Percentiles rank a stretch among this genome's conserved stretches.
Evolutionary conservation across 2,888 invertebrate genomes (phyloP).

Genomic region (Epirrhoe tristata): DNA sequence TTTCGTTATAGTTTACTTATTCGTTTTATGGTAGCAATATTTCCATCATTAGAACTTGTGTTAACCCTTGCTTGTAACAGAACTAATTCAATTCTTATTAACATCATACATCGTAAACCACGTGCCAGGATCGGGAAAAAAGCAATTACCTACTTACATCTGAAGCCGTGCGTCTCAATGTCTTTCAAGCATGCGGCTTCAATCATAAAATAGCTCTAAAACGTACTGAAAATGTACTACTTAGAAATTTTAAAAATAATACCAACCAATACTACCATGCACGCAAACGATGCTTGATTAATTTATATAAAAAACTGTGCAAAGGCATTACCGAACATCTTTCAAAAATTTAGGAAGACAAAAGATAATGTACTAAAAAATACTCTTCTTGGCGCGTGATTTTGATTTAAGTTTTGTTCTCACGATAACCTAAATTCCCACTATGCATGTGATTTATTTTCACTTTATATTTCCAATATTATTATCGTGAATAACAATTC

Average conservation of each 20-base stretch:
- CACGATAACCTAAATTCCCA: constrained; percentile 44
- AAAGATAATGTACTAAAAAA: not conserved
- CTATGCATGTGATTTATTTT: constrained; percentile 65
- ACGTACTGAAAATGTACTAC: too few relatives aligned
- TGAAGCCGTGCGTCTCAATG: too few relatives aligned
- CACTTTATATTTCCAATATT: constrained; percentile 58
- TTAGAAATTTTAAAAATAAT: too few relatives aligned
- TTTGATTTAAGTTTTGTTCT: constrained; percentile 32
- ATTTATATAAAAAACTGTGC: not conserved
- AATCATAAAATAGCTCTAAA: too few relatives aligned
- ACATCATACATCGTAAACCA: constrained; percentile 58
- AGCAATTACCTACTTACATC: too few relatives aligned
- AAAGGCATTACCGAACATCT: too few relatives aligned
- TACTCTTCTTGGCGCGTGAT: constrained; percentile 14
- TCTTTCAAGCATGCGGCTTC: too few relatives aligned
- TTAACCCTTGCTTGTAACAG: constrained; percentile 85
- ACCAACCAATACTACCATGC: too few relatives aligned
- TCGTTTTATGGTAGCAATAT: constrained; percentile 52
- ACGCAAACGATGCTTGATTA: too few relatives aligned
- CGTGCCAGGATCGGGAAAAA: constrained; percentile 12
- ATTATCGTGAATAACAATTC: constrained; percentile 71
- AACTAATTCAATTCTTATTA: constrained; percentile 73
- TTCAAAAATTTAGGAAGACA: too few relatives aligned
- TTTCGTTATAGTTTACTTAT: constrained; percentile 55
- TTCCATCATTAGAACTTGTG: constrained; percentile 67